Evolutionary conservation across 2,113 vertebrate species (phyloP).

Genomic region (Lagopus muta): DNA sequence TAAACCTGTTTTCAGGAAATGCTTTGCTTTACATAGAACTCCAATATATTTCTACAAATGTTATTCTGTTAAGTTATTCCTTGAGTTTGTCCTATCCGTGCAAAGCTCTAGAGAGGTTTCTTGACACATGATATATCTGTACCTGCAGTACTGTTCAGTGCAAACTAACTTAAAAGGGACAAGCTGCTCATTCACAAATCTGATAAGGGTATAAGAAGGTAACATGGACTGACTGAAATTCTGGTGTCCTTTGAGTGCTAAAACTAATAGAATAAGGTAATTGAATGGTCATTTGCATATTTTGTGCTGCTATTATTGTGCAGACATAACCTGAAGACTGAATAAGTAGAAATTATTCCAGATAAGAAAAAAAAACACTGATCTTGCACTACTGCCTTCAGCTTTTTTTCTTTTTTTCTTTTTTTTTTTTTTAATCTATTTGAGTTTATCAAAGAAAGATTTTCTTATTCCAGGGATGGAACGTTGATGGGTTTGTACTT

Average conservation of each 20-base stretch:
- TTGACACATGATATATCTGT: not conserved
- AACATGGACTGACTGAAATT: not conserved
- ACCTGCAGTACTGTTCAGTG: not conserved
- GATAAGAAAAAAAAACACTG: not conserved
- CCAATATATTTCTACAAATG: not conserved
- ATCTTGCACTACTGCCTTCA: not conserved
- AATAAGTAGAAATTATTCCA: not conserved
- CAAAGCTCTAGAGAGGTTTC: not conserved
- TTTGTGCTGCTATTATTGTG: not conserved
- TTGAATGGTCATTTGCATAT: not conserved
- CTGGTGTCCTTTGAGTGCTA: not conserved
- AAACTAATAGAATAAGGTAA: not conserved
- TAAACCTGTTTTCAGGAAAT: not conserved
- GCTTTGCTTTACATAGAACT: not conserved
- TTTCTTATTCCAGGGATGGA: not conserved
- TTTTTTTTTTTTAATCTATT: not conserved
- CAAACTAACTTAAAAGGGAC: not conserved
- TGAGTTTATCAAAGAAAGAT: not conserved
- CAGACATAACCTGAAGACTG: not conserved
- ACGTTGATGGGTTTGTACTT: not conserved
- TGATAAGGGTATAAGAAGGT: not conserved
- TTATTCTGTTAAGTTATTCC: not conserved
- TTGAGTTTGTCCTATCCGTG: not conserved
- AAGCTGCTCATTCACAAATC: not conserved
- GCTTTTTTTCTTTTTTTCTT: not conserved